Conservation (phyloP, 2,888 invertebrate genomes). For the Cosmopolites sordidus region DNA sequence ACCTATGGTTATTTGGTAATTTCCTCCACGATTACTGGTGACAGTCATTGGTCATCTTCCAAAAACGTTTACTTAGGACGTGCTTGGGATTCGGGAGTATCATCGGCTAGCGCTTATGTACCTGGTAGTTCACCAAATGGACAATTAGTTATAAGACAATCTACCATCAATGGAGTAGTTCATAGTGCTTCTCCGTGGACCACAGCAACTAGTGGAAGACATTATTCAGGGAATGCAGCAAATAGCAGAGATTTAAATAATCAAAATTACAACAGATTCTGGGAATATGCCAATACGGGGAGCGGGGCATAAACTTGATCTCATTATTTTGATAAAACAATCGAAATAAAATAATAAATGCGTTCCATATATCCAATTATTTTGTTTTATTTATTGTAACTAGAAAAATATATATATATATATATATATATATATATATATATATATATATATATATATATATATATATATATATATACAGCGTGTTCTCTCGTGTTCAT, state of each 20-base stretch:
- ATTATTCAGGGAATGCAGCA: constrained; percentile 13
- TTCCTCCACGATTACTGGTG: constrained; percentile 14
- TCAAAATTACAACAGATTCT: constrained; percentile 13
- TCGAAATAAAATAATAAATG: no score
- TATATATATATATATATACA: no score
- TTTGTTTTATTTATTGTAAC: no score
- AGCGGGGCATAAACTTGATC: constrained; percentile 7
- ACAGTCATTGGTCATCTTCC: constrained; percentile 2
- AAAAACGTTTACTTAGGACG: constrained; percentile 9
- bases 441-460: no score
- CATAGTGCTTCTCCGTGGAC: constrained; percentile 9
- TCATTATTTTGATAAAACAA: no score
- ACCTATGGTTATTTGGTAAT: constrained; percentile 13
- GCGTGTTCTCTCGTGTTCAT: no score
- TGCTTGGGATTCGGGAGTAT: constrained; percentile 17
- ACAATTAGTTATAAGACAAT: constrained; percentile 14
- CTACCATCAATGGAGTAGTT: constrained; percentile 14
- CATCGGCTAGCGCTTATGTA: constrained; percentile 10
- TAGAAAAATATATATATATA: no score
- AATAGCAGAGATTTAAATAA: constrained; percentile 10
- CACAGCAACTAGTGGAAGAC: constrained; percentile 17
- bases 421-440: no score
- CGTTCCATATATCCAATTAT: no score
- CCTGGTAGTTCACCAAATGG: constrained; percentile 19
- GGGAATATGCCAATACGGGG: constrained; percentile 16